These are phyloP conservation scores for Polypterus bichir DNA, from an alignment of 2,113 vertebrate genomes.

Conservation along the genomic window DNA sequence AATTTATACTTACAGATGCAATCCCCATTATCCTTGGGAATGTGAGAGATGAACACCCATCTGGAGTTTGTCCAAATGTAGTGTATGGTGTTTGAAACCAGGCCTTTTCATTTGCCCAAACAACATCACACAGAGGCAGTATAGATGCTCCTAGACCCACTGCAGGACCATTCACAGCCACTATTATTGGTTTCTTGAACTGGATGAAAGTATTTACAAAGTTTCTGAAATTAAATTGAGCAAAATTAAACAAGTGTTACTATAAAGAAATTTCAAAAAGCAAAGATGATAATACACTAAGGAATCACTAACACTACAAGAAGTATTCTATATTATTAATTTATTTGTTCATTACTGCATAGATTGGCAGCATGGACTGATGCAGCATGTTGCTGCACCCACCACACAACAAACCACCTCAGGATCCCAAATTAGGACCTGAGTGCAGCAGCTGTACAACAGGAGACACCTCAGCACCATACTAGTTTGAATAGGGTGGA, in stretches of 20 bases:
- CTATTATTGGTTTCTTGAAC: conserved; percentile 96
- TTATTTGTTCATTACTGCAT: too few species aligned
- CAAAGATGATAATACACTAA: too few species aligned
- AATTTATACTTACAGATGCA: conserved; percentile 71
- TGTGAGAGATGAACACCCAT: conserved; percentile 84
- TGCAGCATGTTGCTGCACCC: too few species aligned
- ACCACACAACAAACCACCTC: too few species aligned
- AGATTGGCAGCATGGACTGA: too few species aligned
- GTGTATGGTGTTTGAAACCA: conserved; percentile 97
- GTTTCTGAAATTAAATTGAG: conserved; percentile 56
- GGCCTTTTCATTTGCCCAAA: conserved; percentile 96
- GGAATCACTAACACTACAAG: too few species aligned
- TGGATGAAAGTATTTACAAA: conserved; percentile 97
- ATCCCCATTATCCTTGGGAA: conserved; percentile 92
- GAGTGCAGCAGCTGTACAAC: too few species aligned
- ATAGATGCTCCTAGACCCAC: conserved; percentile 87
- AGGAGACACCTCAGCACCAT: too few species aligned
- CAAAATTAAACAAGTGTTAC: conserved; percentile 19
- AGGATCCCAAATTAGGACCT: too few species aligned
- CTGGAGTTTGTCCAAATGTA: conserved; percentile 87
- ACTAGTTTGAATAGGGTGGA: too few species aligned
- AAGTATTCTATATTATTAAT: too few species aligned
- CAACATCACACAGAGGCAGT: conserved; percentile 87
- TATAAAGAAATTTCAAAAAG: too few species aligned
- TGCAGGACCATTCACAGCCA: conserved; percentile 87